These are phyloP conservation scores for Drosophila simulans DNA, from an alignment of 1,140 invertebrate species.

Conservation along the genomic window DNA sequence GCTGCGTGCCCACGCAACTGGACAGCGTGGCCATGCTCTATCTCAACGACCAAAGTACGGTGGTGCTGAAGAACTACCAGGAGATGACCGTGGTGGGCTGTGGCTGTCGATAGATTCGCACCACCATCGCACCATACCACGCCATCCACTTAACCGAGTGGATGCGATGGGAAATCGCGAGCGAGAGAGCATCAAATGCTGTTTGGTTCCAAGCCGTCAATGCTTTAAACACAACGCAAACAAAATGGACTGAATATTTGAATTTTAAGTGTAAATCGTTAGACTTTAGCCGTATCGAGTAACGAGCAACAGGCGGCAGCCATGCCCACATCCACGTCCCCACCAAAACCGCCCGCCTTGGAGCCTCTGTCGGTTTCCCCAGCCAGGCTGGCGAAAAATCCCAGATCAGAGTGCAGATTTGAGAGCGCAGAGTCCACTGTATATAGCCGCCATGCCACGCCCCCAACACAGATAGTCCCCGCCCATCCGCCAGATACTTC, in stretches of 20 bases:
- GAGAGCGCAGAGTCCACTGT: conserved; percentile 54
- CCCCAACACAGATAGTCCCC: conserved; percentile 1
- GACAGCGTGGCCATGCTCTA: conserved; percentile 97
- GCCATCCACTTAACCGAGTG: neutral
- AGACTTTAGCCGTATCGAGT: conserved; percentile 78
- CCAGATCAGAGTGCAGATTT: conserved; percentile 50
- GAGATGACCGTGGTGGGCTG: conserved; percentile 98
- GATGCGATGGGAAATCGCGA: conserved; percentile 19
- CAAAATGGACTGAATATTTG: conserved; percentile 84
- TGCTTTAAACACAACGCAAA: conserved; percentile 84
- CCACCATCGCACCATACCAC: conserved; percentile 2
- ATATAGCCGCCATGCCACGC: conserved; percentile 58
- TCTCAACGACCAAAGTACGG: conserved; percentile 95
- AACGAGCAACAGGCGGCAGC: conserved; percentile 49
- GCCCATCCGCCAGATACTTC: conserved; percentile 11
- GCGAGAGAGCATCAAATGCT: conserved; percentile 80
- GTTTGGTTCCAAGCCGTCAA: conserved; percentile 84
- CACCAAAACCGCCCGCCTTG: conserved; percentile 14
- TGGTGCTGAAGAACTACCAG: conserved; percentile 98
- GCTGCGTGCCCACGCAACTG: conserved; percentile 96
- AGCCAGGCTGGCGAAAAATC: conserved; percentile 70
- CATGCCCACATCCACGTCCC: conserved; percentile 12
- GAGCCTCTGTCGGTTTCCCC: conserved; percentile 58
- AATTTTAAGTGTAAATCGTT: conserved; percentile 84
- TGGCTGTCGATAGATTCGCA: conserved; percentile 91